Base-by-base conservation (phyloP, 37 sponge, comb jelly and placozoan genomes). In the Halichondria panicea region DNA sequence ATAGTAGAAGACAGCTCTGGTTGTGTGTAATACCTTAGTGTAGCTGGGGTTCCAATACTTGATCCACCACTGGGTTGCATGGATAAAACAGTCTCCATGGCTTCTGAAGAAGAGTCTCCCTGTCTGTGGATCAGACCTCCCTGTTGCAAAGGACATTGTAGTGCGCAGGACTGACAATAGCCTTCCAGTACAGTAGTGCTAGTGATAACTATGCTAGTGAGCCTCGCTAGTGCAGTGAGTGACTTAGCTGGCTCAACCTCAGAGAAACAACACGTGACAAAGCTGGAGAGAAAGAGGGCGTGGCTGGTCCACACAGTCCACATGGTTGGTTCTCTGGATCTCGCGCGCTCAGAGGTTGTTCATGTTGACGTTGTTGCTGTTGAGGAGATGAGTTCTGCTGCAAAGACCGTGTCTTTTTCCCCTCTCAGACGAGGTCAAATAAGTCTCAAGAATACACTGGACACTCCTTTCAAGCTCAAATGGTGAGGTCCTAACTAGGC, bases 61-160 rank as follows among this genome's bases (percentile, higher is more conserved):
- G 36, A 79, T 28, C 68, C 67, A 74, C 18, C 22, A 42, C 1
- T 41, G 33, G 2, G 72, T 56, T 1, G 77, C 87, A 39, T 86
- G 87, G 34, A 86, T 33, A 21, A 86, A 86, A 44, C 87, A 80
- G 75, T 86, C 87, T 1, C 54, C 50, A 46, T 86, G 80, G 11
- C 53, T 75, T 22, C 42, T 64, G 39, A 46, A 37, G 53, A 67
- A 79, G 6, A 86, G 43, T 39, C 70, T 73, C 35, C 68, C 87
- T 6, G n/a, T 59, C 69, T 70, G n/a, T 22, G 38, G 40, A 25
- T 35, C 66, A 0, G 27, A 36, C 76, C 35, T 32, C 4, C 4
- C 52, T 15, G n/a, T n/a, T n/a, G n/a, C n/a, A n/a, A n/a, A n/a
- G n/a, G n/a, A n/a, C n/a, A n/a, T n/a, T n/a, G n/a, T n/a, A n/a